phyloP scores from a whole-genome alignment of 2,797 vertebrate genomes.

The Cetoscarus ocellatus region DNA sequence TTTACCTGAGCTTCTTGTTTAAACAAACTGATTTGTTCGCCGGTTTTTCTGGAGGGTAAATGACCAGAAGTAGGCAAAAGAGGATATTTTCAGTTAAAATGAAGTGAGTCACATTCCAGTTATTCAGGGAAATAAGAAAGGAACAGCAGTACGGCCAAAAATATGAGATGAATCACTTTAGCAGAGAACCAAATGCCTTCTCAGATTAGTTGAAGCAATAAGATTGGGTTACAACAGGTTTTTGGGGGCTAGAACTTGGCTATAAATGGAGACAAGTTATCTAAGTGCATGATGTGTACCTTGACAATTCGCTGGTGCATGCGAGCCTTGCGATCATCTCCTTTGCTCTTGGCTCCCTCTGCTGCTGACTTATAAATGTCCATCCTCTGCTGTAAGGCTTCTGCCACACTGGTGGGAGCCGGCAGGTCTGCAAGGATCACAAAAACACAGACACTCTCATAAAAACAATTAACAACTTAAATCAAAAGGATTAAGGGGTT shows the following conservation, averaged over 20 bases:
- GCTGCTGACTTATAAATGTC: slow-evolving; percentile 89
- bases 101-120: slow-evolving; percentile 34
- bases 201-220: neutral
- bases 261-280: neutral
- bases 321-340: slow-evolving; percentile 92
- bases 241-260: rapidly evolving
- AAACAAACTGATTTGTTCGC: too few relatives aligned
- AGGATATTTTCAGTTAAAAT: slow-evolving; percentile 22
- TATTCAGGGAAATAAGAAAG: slow-evolving; percentile 11
- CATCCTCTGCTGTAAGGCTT: slow-evolving; percentile 93
- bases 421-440: slow-evolving; percentile 61
- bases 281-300: slow-evolving; percentile 67
- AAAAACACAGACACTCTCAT: neutral
- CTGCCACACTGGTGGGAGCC: slow-evolving; percentile 85
- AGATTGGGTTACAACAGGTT: neutral
- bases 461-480: neutral
- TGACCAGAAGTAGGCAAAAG: neutral
- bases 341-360: slow-evolving; percentile 88
- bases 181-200: neutral
- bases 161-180: neutral
- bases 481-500: too few relatives aligned
- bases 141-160: slow-evolving; percentile 13
- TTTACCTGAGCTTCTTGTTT: too few relatives aligned
- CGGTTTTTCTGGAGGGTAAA: too few relatives aligned
- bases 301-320: slow-evolving; percentile 95